Conservation (phyloP, 2,113 vertebrate species). For the Thalassoma bifasciatum region DNA sequence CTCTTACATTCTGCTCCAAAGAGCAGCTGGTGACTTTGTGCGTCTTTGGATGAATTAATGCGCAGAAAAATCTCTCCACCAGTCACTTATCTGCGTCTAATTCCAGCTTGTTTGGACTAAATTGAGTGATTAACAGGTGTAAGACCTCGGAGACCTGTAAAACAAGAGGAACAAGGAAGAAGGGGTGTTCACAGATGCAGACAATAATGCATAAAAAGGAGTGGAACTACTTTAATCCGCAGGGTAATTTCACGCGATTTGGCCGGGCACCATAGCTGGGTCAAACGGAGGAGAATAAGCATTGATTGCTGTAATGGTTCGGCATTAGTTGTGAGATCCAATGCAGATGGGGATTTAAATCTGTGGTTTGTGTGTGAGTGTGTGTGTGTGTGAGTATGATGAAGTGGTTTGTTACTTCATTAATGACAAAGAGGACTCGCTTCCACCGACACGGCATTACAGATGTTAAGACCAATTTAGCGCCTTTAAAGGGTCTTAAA, state of each 20-base stretch:
- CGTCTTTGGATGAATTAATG: background rate
- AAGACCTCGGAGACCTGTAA: constrained; percentile 59
- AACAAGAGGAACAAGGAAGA: constrained; percentile 74
- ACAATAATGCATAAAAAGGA: constrained; percentile 72
- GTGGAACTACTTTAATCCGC: constrained; percentile 86
- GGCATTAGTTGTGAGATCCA: constrained; percentile 74
- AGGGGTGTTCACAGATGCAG: constrained; percentile 72
- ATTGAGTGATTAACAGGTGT: constrained; percentile 86
- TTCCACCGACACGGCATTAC: constrained; percentile 81
- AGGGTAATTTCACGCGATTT: constrained; percentile 91
- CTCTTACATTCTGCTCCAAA: constrained; percentile 83
- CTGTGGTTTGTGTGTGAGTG: constrained; percentile 6
- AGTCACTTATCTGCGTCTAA: constrained; percentile 55
- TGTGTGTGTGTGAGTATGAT: constrained; percentile 53
- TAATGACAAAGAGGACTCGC: constrained; percentile 84
- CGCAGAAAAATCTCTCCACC: constrained; percentile 6
- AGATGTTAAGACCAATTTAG: constrained; percentile 86
- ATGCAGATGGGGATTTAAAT: constrained; percentile 72
- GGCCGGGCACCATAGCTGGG: constrained; percentile 86
- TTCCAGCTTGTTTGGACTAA: constrained; percentile 83
- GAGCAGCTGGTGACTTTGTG: constrained; percentile 80
- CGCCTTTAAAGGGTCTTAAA: constrained; percentile 78
- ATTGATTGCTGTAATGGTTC: constrained; percentile 88
- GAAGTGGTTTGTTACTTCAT: constrained; percentile 89
- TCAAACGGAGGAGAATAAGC: constrained; percentile 85